Base-by-base conservation (phyloP, 2,113 vertebrate genomes). In the Cisticola juncidis region DNA sequence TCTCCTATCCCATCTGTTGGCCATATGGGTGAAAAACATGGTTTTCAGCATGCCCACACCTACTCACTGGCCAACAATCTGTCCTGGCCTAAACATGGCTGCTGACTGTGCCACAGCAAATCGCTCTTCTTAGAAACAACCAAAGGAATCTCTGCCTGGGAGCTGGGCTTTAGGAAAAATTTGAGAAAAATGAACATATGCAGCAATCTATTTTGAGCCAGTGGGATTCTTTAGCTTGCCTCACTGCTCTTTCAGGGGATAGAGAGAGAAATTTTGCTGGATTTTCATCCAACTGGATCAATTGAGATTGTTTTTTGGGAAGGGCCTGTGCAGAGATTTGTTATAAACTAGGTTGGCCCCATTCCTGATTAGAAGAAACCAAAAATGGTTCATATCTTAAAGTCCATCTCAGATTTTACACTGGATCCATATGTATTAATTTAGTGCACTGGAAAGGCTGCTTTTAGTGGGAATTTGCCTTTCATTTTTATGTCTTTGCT, bases 121-220 rank as follows among this genome's bases (percentile, higher is more conserved):
- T 89, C 65, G 56, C 69, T 90, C 62, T 92, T 84, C 91, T 35
- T 58, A 80, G 86, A 57, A 95, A 81, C 74, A 56, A n/a, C n/a
- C 25, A 45, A 56, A 61, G 79, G 76, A 92, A 86, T 83, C 77
- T 96, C 71, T 90, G 84, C 53, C 72, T 66, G 31, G 0, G 12
- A 90, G 54, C 74, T 50, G 68, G 74, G 65, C n/a, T 92, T 89
- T 61, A 82, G 91, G 68, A 93, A 92, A 92, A 88, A 61, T 3
- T 83, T 80, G 78, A 94, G 81, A 88, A 79, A 93, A 77, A 81
- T 60, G 91, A 96, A 71, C 92, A 93, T 93, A 91, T 86, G 80
- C 44, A 83, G 88, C 14, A 22, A 53, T 62, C 80, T 94, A 66
- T 96, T 96, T 91, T 81, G 82, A 90, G 86, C 33, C 3, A 2